Base-by-base conservation (phyloP, 2,888 invertebrate species). In the Xylophagus ater region DNA sequence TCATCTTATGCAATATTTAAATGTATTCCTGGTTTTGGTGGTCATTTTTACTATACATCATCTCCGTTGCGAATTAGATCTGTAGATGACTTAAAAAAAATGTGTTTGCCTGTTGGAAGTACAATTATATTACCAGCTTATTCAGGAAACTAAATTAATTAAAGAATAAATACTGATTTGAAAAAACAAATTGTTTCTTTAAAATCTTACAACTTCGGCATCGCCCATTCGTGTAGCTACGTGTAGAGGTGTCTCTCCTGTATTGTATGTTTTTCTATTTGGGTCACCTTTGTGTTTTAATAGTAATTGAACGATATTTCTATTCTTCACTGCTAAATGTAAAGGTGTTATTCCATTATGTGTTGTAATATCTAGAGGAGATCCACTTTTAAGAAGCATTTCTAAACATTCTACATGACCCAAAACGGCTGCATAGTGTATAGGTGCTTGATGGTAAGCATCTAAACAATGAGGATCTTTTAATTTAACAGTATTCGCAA, bases 341-440 rank as follows among this genome's bases (percentile, higher is more conserved):
- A 84, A 62, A 1, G 81, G 74, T 14, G 78, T 79, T 36, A 76
- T 67, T 13, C 78, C 77, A 52, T 76, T 75, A 5, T 70, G 69
- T 47, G 78, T 78, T 20, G 72, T 70, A 23, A 76, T 67, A 61
- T 84, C 77, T 19, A 80, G 65, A 4, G 60, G 57, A 6, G 65
- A 69, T 68, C 77, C 77, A 56, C 76, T 71, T 53, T 72, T 68
- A 41, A 78, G 53, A 34, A 81, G 64, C 43, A 78, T 64, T 37
- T 70, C 66, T 1, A 78, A 70, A 54, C 78, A 73, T 34, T 70
- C 73, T 34, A 66, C 53, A 55, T 78, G 74, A 1, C 80, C 79
- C 50, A 74, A 72, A 45, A 76, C 75, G 10, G 78, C 74, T 17
- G 82, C 81, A 67, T 84, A 83, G 58, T 83, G 82, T 39, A 83